These are phyloP conservation scores for Hesperia comma DNA, from an alignment of 2,888 invertebrate genomes.

Conservation along the genomic window DNA sequence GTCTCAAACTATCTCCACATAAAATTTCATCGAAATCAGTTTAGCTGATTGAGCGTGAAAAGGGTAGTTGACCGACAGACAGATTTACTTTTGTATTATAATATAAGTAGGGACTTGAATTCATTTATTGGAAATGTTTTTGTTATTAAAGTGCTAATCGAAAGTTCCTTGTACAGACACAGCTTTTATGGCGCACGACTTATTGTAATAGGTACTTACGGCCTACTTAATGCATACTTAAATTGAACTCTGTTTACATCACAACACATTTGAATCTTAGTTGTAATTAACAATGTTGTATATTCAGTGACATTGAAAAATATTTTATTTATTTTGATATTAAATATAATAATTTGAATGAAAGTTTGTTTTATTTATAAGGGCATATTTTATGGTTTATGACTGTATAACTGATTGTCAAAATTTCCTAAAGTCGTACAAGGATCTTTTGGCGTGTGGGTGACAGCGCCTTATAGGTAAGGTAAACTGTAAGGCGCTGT, in stretches of 20 bases:
- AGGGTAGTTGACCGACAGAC: too few species aligned
- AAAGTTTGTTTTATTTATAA: neutral
- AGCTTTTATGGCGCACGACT: neutral
- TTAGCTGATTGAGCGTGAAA: too few species aligned
- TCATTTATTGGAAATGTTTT: neutral
- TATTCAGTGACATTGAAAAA: conserved; percentile 1
- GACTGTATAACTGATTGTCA: too few species aligned
- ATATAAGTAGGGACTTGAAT: too few species aligned
- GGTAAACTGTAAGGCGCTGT: too few species aligned
- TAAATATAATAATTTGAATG: neutral
- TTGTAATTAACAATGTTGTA: neutral
- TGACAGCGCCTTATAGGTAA: too few species aligned
- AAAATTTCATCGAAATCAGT: too few species aligned
- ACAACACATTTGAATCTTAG: neutral
- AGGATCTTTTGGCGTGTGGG: too few species aligned
- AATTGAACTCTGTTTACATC: neutral
- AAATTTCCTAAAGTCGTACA: too few species aligned
- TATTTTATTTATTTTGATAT: conserved; percentile 6
- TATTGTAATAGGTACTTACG: neutral
- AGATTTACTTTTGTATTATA: too few species aligned
- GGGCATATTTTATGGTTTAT: too few species aligned
- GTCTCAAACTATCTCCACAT: too few species aligned
- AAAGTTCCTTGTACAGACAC: conserved; percentile 3
- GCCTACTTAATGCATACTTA: neutral
- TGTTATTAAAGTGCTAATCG: neutral